Evolutionary conservation across 2,113 vertebrate species (phyloP).

Genomic region (Boulengeromyrus knoepffleri): DNA sequence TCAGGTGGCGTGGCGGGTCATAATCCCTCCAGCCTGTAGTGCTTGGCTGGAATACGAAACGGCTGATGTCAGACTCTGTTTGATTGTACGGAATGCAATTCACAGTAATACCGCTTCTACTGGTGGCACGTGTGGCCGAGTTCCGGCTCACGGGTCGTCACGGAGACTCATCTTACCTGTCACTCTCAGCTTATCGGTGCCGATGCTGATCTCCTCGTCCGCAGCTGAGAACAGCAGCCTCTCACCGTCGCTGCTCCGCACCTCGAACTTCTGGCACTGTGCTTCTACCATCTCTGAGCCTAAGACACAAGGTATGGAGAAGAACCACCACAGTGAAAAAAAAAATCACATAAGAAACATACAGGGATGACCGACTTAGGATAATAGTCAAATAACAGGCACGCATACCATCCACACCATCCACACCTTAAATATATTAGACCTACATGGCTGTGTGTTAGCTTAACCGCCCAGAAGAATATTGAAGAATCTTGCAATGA

Average conservation of each 20-base stretch:
- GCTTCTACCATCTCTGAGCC: slow-evolving; percentile 90
- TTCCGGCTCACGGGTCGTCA: background rate
- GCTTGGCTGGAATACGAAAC: background rate
- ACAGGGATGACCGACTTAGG: background rate
- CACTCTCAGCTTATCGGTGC: slow-evolving; percentile 85
- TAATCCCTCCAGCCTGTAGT: background rate
- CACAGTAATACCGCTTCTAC: background rate
- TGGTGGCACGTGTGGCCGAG: background rate
- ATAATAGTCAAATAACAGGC: background rate
- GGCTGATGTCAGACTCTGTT: background rate
- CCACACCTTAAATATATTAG: background rate
- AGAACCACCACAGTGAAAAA: background rate
- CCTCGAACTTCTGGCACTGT: slow-evolving; percentile 92
- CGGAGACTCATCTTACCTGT: slow-evolving; percentile 68
- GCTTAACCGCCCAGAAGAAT: background rate
- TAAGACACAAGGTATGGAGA: slow-evolving; percentile 38
- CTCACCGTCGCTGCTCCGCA: slow-evolving; percentile 73
- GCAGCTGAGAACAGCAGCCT: slow-evolving; percentile 86
- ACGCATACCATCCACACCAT: background rate
- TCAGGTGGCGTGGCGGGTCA: background rate
- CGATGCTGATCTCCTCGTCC: slow-evolving; percentile 89
- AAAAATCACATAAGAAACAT: background rate
- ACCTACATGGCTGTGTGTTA: background rate
- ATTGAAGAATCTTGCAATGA: background rate
- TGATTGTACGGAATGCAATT: background rate